Evolutionary conservation across 2,888 invertebrate genomes (phyloP), one percentile per base, ranked within the genome.

Genomic region (Drosophila affinis): DNA sequence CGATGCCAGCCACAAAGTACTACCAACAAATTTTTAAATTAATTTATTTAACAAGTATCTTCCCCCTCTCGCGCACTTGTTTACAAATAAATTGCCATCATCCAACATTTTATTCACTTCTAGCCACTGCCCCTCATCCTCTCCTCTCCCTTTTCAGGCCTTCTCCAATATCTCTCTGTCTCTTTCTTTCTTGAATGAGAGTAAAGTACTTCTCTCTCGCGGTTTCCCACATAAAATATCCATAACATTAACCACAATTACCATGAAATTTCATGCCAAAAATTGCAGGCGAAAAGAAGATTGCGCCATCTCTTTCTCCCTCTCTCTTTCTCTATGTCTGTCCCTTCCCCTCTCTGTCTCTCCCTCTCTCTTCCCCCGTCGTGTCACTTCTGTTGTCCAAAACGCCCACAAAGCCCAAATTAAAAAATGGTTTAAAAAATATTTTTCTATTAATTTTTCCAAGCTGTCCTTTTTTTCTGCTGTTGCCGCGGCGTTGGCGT

Each of bases 161-260:
- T 32, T 46, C 34, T 12, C 14, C 12, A 1, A 0, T 14, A 34
- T 34, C 12, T 34, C 14, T 3, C 14, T 6, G 6, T 39, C 39
- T 39, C n/a, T 9, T 29, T 29, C 9, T 9, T 9, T 1, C 29
- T 29, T 29, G 29, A 2, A 29, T 9, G 9, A 9, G 7, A 39
- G 39, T n/a, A 39, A n/a, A 39, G 39, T n/a, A 39, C 39, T 39
- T n/a, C 39, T 62, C 44, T 53, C 29, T 29, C 21, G 21, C 21
- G 21, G 21, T 21, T 82, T 82, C 83, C 80, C 82, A 85, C 83
- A 82, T 82, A 85, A 81, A 82, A 82, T 80, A 82, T 77, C 80
- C 81, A 82, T 78, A 82, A 82, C 86, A 88, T 86, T 85, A 88
- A 87, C 87, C 84, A 82, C 83, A 87, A 88, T 88, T 87, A 86